These are phyloP conservation scores for Drosophila kokeensis DNA, from an alignment of 2,888 invertebrate genomes.

Conservation along the genomic window DNA sequence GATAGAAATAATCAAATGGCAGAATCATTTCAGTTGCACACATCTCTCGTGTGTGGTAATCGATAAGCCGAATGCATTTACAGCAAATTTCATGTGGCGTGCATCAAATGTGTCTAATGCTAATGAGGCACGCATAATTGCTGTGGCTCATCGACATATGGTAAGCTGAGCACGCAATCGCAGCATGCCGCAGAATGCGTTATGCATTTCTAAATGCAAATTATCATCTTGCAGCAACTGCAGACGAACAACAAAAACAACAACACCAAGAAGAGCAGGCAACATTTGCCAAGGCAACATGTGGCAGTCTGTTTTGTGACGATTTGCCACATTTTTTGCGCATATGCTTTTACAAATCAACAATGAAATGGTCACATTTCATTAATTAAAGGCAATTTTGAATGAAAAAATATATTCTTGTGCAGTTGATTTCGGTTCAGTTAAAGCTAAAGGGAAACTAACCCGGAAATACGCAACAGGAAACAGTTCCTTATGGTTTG, in stretches of 20 bases:
- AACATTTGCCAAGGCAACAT: background rate
- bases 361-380: background rate
- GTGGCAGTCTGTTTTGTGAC: background rate
- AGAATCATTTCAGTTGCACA: conserved; percentile 2
- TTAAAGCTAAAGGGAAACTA: background rate
- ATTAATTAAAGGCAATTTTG: background rate
- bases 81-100: conserved; percentile 18
- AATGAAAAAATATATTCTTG: background rate
- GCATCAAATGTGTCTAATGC: conserved; percentile 4
- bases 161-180: conserved; percentile 11
- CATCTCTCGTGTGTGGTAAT: conserved; percentile 24
- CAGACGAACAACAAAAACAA: background rate
- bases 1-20: conserved; percentile 7
- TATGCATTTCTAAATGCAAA: background rate
- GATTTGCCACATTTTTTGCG: background rate
- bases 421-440: background rate
- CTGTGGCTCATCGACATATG: conserved; percentile 4
- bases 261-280: background rate
- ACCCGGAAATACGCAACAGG: background rate
- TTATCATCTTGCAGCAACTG: background rate
- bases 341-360: background rate
- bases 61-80: conserved; percentile 38
- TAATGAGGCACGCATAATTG: conserved; percentile 42
- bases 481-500: background rate
- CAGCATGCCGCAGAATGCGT: background rate